Evolutionary conservation across 92 coral and sea anemone genomes (phyloP), one percentile per base, ranked within the genome.

Genomic region (Epizoanthus illoricatus): DNA sequence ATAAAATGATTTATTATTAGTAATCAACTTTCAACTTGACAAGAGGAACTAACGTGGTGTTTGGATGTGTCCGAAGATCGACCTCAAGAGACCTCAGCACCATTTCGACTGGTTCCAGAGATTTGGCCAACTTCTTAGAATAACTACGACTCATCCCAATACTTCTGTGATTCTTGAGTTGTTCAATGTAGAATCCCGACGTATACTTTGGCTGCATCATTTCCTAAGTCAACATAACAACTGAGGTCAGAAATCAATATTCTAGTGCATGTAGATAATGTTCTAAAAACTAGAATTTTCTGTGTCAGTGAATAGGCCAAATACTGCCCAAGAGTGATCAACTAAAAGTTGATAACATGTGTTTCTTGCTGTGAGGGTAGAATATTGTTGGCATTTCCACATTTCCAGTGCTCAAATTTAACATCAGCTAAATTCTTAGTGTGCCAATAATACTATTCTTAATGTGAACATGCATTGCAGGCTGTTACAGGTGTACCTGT

Each of bases 51-150:
- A 73, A 96, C 99, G 99, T 96, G 43, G 99, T 96, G 72, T 96
- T 96, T 33, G 99, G 99, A 85, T 96, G 99, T 21, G 99, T 94
- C 19, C 99, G 90, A 57, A 96, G 90, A 80, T 96, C 99, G 19
- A 96, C 98, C 81, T 96, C 99, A 13, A 96, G 87, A 43, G 99
- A 96, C 39, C 99, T 82, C 60, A 96, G 84, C 4, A 96, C 89
- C 94, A 93, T 94, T 81, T 96, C 99, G 3, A 90, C 98, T 41
- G 99, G 99, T 73, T 96, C 99, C 65, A 96, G 42, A 59, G 81
- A 85, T 81, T 87, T 91, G 16, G 88, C 75, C 54, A 85, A 65
- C 76, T 93, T 91, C 85, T 87, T 96, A 42, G 90, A 63, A 70
- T 89, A 84, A 62, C 89, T 94, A 80, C 83, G 84, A 17, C 87